Evolutionary conservation across 2,888 invertebrate species (phyloP).

Genomic region (Incurvaria masculella): DNA sequence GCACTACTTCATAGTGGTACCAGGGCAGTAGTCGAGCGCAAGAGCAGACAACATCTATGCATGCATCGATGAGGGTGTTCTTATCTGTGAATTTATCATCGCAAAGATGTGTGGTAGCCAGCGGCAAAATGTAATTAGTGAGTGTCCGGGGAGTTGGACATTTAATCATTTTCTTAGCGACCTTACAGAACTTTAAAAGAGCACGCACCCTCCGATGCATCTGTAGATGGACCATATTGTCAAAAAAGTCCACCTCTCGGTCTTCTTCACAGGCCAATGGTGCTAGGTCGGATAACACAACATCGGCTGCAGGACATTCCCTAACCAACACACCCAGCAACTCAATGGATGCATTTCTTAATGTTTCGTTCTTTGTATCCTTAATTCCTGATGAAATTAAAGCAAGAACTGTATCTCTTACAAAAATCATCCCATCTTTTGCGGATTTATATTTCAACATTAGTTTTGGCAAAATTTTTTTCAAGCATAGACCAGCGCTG

Average conservation of each 20-base stretch:
- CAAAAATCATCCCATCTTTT: constrained; percentile 61
- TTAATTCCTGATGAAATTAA: constrained; percentile 71
- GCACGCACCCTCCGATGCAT: constrained; percentile 83
- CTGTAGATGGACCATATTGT: constrained; percentile 87
- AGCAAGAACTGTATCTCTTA: constrained; percentile 70
- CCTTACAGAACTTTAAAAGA: constrained; percentile 67
- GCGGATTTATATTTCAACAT: constrained; percentile 52
- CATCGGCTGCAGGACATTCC: constrained; percentile 68
- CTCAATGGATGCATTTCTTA: constrained; percentile 75
- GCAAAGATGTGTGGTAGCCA: constrained; percentile 77
- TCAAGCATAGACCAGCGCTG: constrained; percentile 71
- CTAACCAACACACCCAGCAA: constrained; percentile 74
- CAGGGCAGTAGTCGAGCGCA: constrained; percentile 80
- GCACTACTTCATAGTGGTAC: constrained; percentile 81
- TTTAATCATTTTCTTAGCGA: constrained; percentile 59
- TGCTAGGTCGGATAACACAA: constrained; percentile 68
- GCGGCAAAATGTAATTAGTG: constrained; percentile 81
- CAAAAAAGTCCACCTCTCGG: constrained; percentile 90
- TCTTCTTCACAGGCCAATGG: constrained; percentile 67
- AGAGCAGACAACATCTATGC: constrained; percentile 76
- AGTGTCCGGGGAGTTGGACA: constrained; percentile 67
- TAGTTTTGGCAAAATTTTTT: constrained; percentile 63
- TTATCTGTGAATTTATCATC: constrained; percentile 73
- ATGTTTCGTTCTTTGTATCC: constrained; percentile 64
- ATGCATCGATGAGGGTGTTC: constrained; percentile 79